These are phyloP conservation scores for Drosophila azteca DNA, from an alignment of 1,140 invertebrate genomes.

Conservation along the genomic window DNA sequence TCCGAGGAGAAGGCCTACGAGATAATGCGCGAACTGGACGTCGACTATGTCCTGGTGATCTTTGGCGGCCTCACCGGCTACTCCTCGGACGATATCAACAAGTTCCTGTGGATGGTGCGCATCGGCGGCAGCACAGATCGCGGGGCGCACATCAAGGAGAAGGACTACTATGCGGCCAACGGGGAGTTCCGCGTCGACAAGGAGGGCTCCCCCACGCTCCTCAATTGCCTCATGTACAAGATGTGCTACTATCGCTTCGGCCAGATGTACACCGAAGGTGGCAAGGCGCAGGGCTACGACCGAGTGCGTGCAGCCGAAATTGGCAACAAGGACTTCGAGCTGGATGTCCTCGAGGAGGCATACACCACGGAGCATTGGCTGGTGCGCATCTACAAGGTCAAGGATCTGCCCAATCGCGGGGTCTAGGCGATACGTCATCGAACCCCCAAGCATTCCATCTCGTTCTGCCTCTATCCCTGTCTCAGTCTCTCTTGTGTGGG, in stretches of 20 bases:
- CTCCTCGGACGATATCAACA: slow-evolving; percentile 99
- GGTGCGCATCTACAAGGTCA: slow-evolving; percentile 97
- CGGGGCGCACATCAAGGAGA: slow-evolving; percentile 97
- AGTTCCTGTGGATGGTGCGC: slow-evolving; percentile 99
- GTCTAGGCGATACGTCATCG: slow-evolving; percentile 83
- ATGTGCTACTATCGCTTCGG: slow-evolving; percentile 98
- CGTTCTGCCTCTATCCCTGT: not conserved
- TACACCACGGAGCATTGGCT: slow-evolving; percentile 98
- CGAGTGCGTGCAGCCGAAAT: slow-evolving; percentile 95
- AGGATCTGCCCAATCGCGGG: slow-evolving; percentile 93
- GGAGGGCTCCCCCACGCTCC: slow-evolving; percentile 92
- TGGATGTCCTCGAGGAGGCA: slow-evolving; percentile 96
- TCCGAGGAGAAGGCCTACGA: slow-evolving; percentile 98
- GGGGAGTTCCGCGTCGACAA: slow-evolving; percentile 97
- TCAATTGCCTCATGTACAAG: slow-evolving; percentile 98
- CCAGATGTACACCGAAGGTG: slow-evolving; percentile 95
- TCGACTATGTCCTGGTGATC: slow-evolving; percentile 98
- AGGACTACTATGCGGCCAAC: slow-evolving; percentile 96
- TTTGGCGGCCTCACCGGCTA: slow-evolving; percentile 99
- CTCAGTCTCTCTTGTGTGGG: slow-evolving; percentile 23
- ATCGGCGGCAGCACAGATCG: slow-evolving; percentile 98
- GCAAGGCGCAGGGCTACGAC: slow-evolving; percentile 95
- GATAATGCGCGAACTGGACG: slow-evolving; percentile 98
- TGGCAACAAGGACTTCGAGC: slow-evolving; percentile 97
- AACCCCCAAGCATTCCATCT: slow-evolving; percentile 23